phyloP scores from a whole-genome alignment of 2,113 vertebrate genomes.

The Capreolus pygargus region DNA sequence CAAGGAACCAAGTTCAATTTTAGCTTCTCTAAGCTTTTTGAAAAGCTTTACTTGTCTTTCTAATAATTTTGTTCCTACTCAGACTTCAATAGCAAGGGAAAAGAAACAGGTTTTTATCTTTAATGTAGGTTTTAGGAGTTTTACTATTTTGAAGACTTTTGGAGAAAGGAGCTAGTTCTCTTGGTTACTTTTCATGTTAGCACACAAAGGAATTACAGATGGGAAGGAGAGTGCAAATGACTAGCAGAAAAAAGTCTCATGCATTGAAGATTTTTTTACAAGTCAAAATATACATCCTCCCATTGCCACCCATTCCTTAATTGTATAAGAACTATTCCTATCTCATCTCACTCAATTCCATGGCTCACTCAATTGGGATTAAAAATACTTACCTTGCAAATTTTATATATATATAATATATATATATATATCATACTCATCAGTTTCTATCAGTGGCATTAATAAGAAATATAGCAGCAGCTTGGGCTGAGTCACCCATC shows the following conservation, averaged over 20 bases:
- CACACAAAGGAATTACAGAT: constrained; percentile 58
- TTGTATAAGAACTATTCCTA: constrained; percentile 18
- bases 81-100: constrained; percentile 33
- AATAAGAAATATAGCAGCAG: constrained; percentile 68
- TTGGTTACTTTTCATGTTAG: constrained; percentile 26
- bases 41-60: not conserved
- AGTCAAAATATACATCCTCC: constrained; percentile 69
- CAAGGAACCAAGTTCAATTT: not conserved
- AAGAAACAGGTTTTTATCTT: not conserved
- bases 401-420: too few relatives aligned
- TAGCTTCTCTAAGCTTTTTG: constrained; percentile 21
- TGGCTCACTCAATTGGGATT: constrained; percentile 7
- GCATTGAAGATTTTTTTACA: constrained; percentile 71
- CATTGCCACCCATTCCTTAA: constrained; percentile 41
- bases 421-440: constrained; percentile 31
- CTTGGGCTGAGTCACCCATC: constrained; percentile 67
- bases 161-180: constrained; percentile 39
- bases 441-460: not conserved
- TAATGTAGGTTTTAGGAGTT: not conserved
- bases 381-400: not conserved
- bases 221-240: constrained; percentile 69
- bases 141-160: constrained; percentile 56
- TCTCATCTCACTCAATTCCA: constrained; percentile 18
- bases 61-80: constrained; percentile 2
- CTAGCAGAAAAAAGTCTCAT: constrained; percentile 63